Conservation (phyloP, 2,797 vertebrate species). For the Prionace glauca region DNA sequence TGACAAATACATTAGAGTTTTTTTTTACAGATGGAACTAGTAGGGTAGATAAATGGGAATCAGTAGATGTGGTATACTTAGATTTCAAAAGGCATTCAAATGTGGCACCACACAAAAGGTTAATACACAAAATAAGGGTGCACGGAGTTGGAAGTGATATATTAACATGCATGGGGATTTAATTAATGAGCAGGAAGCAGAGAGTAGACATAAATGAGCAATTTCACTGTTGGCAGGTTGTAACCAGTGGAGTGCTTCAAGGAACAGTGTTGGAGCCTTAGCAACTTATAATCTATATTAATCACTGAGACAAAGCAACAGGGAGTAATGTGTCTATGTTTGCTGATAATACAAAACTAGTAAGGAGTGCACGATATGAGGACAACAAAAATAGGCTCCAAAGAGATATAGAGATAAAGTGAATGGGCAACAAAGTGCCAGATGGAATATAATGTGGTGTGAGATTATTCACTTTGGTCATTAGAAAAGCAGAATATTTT, state of each 20-base stretch:
- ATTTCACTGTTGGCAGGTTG: background rate
- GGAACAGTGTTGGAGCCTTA: background rate
- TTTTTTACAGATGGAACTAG: background rate
- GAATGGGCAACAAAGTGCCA: background rate
- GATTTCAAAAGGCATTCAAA: background rate
- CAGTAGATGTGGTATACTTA: background rate
- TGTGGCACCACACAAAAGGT: background rate
- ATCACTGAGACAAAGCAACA: background rate
- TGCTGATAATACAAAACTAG: background rate
- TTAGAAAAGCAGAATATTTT: background rate
- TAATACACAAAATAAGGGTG: no score
- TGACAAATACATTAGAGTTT: background rate
- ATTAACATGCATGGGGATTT: no score
- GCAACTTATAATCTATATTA: background rate
- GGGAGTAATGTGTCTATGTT: background rate
- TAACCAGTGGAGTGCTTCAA: background rate
- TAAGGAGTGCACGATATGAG: background rate
- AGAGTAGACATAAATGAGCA: background rate
- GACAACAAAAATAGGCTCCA: background rate
- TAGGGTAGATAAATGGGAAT: background rate
- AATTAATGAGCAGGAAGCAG: background rate
- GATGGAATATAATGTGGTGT: background rate
- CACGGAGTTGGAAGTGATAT: no score
- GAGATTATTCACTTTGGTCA: background rate
- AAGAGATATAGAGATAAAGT: background rate